Base-by-base conservation (phyloP, 2,113 vertebrate genomes). In the Lota lota region DNA sequence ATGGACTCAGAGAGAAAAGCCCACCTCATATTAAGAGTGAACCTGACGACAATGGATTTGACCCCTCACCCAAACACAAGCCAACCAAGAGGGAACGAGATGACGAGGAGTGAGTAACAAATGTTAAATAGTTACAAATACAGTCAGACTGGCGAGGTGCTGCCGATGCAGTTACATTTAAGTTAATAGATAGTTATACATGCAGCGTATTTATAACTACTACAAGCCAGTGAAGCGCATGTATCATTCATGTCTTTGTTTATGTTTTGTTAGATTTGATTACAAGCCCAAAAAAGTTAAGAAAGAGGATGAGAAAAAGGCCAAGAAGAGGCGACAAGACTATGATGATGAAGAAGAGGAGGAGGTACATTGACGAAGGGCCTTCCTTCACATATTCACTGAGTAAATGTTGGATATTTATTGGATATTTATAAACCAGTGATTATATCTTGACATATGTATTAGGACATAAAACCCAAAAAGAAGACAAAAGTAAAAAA, bases 261-360 rank as follows among this genome's bases (percentile, higher is more conserved):
- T 19, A 16, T 84, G 81, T 85, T 82, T 76, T 81, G 76, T 28
- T 79, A 98, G 96, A 75, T 88, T 78, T 87, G 94, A 95, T 57
- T 94, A 93, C 88, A 97, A 96, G 85, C 94, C 94, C 78, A 97
- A 98, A 90, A 98, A 97, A 88, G 92, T 97, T 70, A 98, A 98
- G 91, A 93, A 91, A 56, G 95, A 97, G 88, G 94, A 96, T 72
- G 92, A 90, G 51, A 97, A 97, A 82, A 97, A 96, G 82, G 92
- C 90, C 75, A 97, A 98, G 88, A 98, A 97, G 78, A 92, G 94
- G 85, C 97, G 95, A 92, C 91, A 90, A 65, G 94, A 97, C 63
- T 93, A 94, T 20, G 93, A 94, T 79, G 85, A 87, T 1, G 83
- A 90, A 0, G 80, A 85, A 6, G 85, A 88, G 5, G 83, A 89